Percentiles rank a stretch among this genome's conserved stretches.
Evolutionary conservation across 2,797 vertebrate genomes (phyloP).

Genomic region (Luscinia megarhynchos): DNA sequence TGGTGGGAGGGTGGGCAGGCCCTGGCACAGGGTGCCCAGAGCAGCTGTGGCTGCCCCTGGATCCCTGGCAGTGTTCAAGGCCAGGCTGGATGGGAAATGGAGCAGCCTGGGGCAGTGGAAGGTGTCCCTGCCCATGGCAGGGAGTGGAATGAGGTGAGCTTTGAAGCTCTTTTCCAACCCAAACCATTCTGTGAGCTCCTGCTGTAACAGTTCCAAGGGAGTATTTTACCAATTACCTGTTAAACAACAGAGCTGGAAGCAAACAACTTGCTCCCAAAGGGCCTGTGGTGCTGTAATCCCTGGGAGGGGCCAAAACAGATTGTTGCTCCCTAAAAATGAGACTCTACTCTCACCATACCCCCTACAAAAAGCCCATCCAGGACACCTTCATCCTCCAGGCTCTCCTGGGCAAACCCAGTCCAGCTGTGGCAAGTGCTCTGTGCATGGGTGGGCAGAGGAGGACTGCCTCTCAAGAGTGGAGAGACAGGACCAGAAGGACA

Average conservation of each 20-base stretch:
- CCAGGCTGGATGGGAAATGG: rapidly evolving
- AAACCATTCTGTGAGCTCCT: background rate
- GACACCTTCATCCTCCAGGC: background rate
- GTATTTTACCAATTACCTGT: background rate
- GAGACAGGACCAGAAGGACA: background rate
- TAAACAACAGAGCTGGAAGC: background rate
- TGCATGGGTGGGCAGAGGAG: background rate
- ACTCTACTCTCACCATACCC: background rate
- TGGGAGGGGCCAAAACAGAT: background rate
- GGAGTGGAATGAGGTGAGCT: rapidly evolving
- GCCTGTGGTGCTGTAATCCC: background rate
- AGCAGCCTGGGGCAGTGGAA: rapidly evolving
- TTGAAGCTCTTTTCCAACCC: background rate
- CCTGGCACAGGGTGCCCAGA: background rate
- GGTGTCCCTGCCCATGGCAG: background rate
- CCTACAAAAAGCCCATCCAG: background rate
- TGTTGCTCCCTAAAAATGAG: background rate
- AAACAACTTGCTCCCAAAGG: background rate
- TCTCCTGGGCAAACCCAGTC: background rate
- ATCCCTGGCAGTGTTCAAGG: background rate
- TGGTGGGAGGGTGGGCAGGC: background rate
- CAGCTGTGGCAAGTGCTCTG: too few relatives aligned
- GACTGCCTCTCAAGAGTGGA: background rate
- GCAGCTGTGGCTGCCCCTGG: background rate
- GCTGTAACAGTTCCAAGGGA: background rate